Base-by-base conservation (phyloP, 2,888 invertebrate genomes). In the Druceiella hillmani region DNA sequence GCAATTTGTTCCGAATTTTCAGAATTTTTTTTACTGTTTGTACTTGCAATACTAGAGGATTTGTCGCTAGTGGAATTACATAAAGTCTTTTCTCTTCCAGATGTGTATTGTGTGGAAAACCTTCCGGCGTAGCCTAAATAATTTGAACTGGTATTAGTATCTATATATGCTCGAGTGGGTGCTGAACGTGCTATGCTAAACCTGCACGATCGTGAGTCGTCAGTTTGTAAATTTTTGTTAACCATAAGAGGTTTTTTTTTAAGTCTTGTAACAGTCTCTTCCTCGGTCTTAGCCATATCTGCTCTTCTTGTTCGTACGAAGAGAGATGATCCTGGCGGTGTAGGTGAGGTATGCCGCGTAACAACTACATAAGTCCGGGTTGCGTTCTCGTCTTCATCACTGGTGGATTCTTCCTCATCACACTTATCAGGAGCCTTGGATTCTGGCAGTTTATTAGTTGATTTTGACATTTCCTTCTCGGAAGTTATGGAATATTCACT, bases 291-390 rank as follows among this genome's bases (percentile, higher is more conserved):
- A 4, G 84, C 82, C 53, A 83, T 74, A 49, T 87, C 87, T 1
- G 79, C 77, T 55, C 87, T 72, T 49, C 83, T 75, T 14, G 75
- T 76, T 46, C 84, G 68, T 6, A 81, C 64, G 46, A 79, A 80
- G 17, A 67, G 63, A 1, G 76, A 70, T 1, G 79, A 76, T 1
- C 81, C 78, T 1, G 83, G 80, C 3, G 83, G 80, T 0, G 83
- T 84, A 1, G 88, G 88, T 11, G 88, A 89, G 1, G 88, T 88
- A 16, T 81, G 82, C 40, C 88, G 71, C 1, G 85, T 85, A 3
- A 85, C 71, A 33, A 87, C 77, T 3, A 73, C 71, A 3, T 88
- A 58, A 3, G 77, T 65, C 55, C 66, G 67, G 48, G 55, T 57
- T 35, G 61, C 62, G 51, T 57, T 51, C 36, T 59, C 56, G 36